These are phyloP conservation scores for Daubentonia madagascariensis DNA, from an alignment of 2,113 vertebrate species.

Conservation along the genomic window DNA sequence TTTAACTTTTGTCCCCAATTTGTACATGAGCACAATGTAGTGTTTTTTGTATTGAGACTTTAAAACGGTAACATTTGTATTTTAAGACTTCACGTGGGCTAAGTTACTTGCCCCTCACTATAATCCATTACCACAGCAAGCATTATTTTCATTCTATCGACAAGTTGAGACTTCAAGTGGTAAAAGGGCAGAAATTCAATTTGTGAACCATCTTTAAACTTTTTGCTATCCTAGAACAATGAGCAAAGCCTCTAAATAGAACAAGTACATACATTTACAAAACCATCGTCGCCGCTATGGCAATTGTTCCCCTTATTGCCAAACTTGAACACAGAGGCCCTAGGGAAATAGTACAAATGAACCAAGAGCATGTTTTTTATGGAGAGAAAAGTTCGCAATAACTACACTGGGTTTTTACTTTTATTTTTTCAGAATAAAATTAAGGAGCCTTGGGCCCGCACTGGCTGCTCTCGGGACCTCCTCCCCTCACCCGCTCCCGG, in stretches of 20 bases:
- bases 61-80: neutral
- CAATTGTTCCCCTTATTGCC: neutral
- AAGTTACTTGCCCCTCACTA: neutral
- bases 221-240: neutral
- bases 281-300: fast-evolving
- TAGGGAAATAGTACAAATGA: neutral
- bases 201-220: neutral
- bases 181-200: neutral
- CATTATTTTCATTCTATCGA: neutral
- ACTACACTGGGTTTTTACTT: neutral
- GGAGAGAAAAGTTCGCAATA: neutral
- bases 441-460: neutral
- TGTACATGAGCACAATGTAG: neutral
- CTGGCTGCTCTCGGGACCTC: too few species aligned
- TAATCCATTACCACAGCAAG: neutral
- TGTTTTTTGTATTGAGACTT: neutral
- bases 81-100: too few species aligned
- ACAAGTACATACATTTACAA: neutral
- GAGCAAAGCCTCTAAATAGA: neutral
- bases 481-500: neutral
- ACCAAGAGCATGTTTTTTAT: neutral
- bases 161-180: neutral
- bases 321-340: neutral
- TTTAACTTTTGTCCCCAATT: neutral
- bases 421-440: neutral